phyloP scores from a whole-genome alignment of 2,888 invertebrate species.

The Sycophila texana region DNA sequence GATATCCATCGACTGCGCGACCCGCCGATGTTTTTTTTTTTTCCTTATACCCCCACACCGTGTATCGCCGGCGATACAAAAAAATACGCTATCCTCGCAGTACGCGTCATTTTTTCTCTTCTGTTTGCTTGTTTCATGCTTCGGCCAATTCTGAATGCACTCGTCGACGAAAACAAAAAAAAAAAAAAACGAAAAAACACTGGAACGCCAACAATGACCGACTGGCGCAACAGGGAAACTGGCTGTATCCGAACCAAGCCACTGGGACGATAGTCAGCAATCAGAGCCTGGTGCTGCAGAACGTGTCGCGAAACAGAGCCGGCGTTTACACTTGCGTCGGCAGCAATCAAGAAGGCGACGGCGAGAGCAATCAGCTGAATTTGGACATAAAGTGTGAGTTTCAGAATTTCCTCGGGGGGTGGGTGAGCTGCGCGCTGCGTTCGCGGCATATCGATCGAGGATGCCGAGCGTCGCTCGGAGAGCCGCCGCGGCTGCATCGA shows the following conservation, averaged over 20 bases:
- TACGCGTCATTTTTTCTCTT: background rate
- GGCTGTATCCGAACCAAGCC: constrained; percentile 86
- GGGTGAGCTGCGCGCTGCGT: constrained; percentile 1
- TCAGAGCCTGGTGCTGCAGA: constrained; percentile 92
- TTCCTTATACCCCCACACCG: background rate
- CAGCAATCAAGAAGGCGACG: constrained; percentile 91
- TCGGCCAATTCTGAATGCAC: background rate
- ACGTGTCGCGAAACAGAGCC: constrained; percentile 84
- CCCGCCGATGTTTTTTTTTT: background rate
- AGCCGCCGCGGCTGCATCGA: constrained; percentile 39
- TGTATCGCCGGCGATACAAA: background rate
- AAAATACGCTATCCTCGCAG: background rate
- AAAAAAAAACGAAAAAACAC: background rate
- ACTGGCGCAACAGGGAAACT: constrained; percentile 80
- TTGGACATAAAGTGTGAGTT: constrained; percentile 91
- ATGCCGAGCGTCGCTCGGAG: background rate
- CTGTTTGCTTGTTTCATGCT: constrained; percentile 38
- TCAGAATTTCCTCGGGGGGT: constrained; percentile 15
- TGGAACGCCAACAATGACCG: background rate
- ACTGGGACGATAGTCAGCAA: constrained; percentile 91
- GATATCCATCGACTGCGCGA: background rate
- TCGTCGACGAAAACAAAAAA: background rate
- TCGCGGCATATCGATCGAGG: constrained; percentile 29
- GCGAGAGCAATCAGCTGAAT: constrained; percentile 89
- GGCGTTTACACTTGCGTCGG: constrained; percentile 93